phyloP scores from a whole-genome alignment of 2,113 vertebrate species.

The Odocoileus virginianus region DNA sequence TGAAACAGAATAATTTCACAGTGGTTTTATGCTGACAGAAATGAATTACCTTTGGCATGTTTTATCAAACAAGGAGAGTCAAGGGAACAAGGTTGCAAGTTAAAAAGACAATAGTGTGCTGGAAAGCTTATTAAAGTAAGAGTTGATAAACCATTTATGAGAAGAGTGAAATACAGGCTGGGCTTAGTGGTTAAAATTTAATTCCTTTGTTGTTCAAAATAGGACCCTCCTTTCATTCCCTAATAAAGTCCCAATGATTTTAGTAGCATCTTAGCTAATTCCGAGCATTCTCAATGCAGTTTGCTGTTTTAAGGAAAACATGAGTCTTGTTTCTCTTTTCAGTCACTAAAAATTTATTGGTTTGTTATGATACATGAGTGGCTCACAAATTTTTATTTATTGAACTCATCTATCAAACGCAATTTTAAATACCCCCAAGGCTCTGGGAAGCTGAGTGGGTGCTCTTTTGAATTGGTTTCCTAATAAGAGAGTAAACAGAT shows the following conservation, averaged over 20 bases:
- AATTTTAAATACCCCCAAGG: constrained; percentile 23
- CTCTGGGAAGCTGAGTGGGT: not conserved
- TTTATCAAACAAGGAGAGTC: constrained; percentile 54
- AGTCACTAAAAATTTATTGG: constrained; percentile 24
- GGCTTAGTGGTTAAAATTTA: not conserved
- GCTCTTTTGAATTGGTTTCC: constrained; percentile 36
- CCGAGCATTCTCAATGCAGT: not conserved
- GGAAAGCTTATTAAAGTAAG: not conserved
- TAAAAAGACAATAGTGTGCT: not conserved
- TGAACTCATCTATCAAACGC: constrained; percentile 64
- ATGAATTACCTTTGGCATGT: constrained; percentile 43
- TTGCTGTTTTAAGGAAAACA: constrained; percentile 12
- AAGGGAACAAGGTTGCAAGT: not conserved
- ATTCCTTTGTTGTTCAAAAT: constrained; percentile 9
- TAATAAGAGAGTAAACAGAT: constrained; percentile 23
- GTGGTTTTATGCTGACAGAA: constrained; percentile 59
- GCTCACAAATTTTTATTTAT: constrained; percentile 52
- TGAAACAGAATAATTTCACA: constrained; percentile 47
- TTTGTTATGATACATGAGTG: constrained; percentile 43
- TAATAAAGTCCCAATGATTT: not conserved
- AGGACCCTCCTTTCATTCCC: not conserved
- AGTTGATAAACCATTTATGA: not conserved
- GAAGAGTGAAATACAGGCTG: not conserved
- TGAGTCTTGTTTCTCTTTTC: not conserved
- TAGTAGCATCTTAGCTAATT: not conserved